Evolutionary conservation across 2,113 vertebrate species (phyloP).

Genomic region (Marmota flaviventris): DNA sequence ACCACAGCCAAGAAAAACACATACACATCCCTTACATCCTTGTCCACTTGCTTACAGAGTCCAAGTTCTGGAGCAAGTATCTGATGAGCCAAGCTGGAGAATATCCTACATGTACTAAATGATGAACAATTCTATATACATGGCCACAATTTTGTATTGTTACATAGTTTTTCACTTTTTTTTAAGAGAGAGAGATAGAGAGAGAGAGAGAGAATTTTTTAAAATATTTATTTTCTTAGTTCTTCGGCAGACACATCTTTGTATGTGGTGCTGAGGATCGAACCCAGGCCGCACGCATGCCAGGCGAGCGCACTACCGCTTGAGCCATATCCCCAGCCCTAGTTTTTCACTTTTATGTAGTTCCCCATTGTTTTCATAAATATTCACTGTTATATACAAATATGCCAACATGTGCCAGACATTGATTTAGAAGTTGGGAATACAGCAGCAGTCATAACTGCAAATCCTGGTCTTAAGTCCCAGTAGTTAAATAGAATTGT

Average conservation of each 20-base stretch:
- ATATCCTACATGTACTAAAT: neutral
- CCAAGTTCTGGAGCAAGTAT: neutral
- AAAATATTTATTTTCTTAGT: too few relatives aligned
- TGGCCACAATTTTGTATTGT: neutral
- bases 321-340: too few relatives aligned
- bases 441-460: neutral
- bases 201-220: too few relatives aligned
- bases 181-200: too few relatives aligned
- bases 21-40: accelerated
- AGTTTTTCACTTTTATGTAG: neutral
- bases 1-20: too few relatives aligned
- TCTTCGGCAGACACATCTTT: too few relatives aligned
- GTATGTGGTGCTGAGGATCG: too few relatives aligned
- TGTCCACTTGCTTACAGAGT: neutral
- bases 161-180: neutral
- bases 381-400: neutral
- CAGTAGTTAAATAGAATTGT: neutral
- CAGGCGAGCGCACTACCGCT: too few relatives aligned
- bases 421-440: neutral
- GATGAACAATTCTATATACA: neutral
- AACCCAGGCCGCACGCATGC: too few relatives aligned
- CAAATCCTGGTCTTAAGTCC: neutral
- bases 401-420: neutral
- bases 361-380: slow-evolving; percentile 31
- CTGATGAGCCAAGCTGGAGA: neutral